phyloP scores from a whole-genome alignment of 2,797 vertebrate species.

The Falco novaeseelandiae region DNA sequence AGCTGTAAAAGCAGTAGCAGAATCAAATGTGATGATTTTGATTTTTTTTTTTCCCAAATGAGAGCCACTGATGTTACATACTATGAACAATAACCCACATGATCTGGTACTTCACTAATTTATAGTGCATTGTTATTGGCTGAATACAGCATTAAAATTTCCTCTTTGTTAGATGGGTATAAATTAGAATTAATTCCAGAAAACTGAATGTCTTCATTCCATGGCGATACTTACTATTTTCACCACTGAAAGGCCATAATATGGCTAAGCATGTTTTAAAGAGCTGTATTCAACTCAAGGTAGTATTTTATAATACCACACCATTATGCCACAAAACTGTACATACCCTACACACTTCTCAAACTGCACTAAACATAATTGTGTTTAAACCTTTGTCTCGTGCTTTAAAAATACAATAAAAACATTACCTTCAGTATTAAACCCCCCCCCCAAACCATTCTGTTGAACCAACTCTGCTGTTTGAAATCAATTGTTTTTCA shows the following conservation, averaged over 20 bases:
- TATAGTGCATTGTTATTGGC: background rate
- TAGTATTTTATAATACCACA: constrained; percentile 12
- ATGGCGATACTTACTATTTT: background rate
- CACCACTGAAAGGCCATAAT: background rate
- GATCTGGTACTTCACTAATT: background rate
- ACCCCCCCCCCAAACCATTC: background rate
- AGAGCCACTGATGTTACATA: background rate
- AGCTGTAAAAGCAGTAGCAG: background rate
- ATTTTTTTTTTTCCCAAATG: background rate
- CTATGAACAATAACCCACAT: background rate
- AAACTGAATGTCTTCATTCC: background rate
- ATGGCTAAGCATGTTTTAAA: background rate
- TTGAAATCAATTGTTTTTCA: constrained; percentile 35
- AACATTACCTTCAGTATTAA: constrained; percentile 19
- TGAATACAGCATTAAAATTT: background rate
- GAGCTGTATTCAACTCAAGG: constrained; percentile 4
- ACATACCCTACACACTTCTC: constrained; percentile 32
- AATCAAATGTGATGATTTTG: background rate
- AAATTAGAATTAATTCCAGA: background rate
- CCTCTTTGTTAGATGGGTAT: background rate
- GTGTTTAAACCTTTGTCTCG: constrained; percentile 36
- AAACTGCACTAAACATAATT: constrained; percentile 50
- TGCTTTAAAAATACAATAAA: constrained; percentile 37
- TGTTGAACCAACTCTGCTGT: background rate
- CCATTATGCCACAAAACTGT: background rate